These are phyloP conservation scores for Pseudomyrmex sp. DNA, from an alignment of 1,140 invertebrate species.

Conservation along the genomic window DNA sequence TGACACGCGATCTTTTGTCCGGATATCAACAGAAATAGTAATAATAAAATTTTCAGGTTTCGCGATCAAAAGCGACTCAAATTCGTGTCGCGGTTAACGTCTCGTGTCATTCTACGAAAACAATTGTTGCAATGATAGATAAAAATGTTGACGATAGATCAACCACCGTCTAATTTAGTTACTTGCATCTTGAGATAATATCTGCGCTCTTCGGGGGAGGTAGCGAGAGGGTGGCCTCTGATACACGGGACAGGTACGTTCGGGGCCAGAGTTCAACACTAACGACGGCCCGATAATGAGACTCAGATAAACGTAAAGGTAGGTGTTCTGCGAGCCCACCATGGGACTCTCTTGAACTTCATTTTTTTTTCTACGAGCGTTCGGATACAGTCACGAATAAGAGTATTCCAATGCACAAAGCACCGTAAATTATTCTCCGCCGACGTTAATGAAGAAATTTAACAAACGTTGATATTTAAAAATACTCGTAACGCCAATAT, in stretches of 20 bases:
- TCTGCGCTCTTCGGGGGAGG: constrained; percentile 12
- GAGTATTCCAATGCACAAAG: no score
- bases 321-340: neutral
- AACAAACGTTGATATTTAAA: no score
- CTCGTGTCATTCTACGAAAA: constrained; percentile 5
- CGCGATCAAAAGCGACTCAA: neutral
- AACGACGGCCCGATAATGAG: constrained; percentile 49
- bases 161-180: constrained; percentile 22
- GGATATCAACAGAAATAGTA: neutral
- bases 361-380: neutral
- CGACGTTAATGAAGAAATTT: no score
- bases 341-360: neutral
- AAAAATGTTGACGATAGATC: constrained; percentile 1
- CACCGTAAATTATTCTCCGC: no score
- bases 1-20: no score
- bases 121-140: neutral
- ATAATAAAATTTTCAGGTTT: neutral
- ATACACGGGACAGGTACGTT: constrained; percentile 6
- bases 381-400: neutral
- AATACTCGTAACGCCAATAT: no score
- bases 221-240: constrained; percentile 33
- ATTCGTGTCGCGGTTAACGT: neutral
- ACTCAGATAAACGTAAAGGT: constrained; percentile 26
- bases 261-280: constrained; percentile 16
- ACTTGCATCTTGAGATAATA: neutral